phyloP scores from a whole-genome alignment of 1,140 invertebrate species.

The fruit fly (Drosophila melanogaster) region DNA sequence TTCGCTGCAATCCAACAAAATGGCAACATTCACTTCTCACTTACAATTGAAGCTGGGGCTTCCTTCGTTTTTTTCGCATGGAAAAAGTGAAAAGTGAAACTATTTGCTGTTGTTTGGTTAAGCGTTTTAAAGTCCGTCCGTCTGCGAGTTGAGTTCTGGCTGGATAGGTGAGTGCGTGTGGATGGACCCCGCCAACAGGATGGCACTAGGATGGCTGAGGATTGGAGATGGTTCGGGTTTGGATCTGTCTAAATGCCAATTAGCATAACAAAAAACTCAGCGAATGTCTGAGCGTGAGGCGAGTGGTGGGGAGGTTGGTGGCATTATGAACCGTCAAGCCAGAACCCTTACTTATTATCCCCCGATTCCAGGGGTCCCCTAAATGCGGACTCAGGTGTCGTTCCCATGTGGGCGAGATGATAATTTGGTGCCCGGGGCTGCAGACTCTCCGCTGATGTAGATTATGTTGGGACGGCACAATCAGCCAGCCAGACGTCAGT shows the following conservation, averaged over 20 bases:
- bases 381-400: constrained; percentile 79
- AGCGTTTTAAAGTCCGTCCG: constrained; percentile 74
- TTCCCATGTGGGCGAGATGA: constrained; percentile 67
- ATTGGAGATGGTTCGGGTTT: constrained; percentile 22
- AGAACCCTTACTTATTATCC: constrained; percentile 52
- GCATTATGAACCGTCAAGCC: constrained; percentile 20
- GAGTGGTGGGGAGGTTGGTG: neutral
- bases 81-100: constrained; percentile 67
- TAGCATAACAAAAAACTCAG: constrained; percentile 73
- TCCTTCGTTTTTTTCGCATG: constrained; percentile 62
- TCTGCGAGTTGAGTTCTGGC: constrained; percentile 26
- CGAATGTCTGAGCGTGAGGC: constrained; percentile 21
- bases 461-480: constrained; percentile 69
- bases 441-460: constrained; percentile 59
- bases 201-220: neutral
- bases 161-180: constrained; percentile 19
- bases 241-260: constrained; percentile 73
- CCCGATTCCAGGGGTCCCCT: constrained; percentile 35
- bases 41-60: constrained; percentile 45
- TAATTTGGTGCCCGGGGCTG: constrained; percentile 42
- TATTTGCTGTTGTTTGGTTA: constrained; percentile 76
- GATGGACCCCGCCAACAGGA: constrained; percentile 15
- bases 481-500: constrained; percentile 68
- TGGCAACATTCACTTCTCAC: constrained; percentile 75
- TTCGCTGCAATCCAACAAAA: constrained; percentile 60